These are phyloP conservation scores for Ostrea edulis DNA, from an alignment of 1,140 invertebrate genomes.

Conservation along the genomic window DNA sequence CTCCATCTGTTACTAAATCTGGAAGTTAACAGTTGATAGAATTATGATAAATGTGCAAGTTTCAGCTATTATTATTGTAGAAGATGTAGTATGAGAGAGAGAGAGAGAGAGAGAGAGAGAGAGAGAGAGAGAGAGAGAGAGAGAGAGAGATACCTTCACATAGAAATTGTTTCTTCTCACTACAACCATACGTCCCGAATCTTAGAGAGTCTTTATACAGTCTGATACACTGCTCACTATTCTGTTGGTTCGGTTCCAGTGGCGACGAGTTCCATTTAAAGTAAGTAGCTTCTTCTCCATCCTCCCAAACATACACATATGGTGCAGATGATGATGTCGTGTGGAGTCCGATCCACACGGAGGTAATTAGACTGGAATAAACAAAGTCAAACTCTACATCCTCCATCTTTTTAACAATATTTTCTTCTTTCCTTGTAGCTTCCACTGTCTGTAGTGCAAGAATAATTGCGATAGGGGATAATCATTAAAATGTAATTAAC, in stretches of 20 bases:
- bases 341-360: not conserved
- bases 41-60: not conserved
- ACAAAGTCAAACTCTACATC: not conserved
- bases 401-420: too few relatives aligned
- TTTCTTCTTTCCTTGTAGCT: too few relatives aligned
- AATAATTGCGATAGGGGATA: too few relatives aligned
- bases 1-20: too few relatives aligned
- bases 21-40: not conserved
- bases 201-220: not conserved
- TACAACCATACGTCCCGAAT: not conserved
- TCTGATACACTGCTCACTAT: not conserved
- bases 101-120: constrained; percentile 8
- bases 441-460: too few relatives aligned
- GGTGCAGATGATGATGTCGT: not conserved
- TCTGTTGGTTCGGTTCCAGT: not conserved
- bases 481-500: too few relatives aligned
- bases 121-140: constrained; percentile 13
- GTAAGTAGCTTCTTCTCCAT: not conserved
- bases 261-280: not conserved
- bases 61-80: too few relatives aligned
- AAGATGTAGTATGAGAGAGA: not conserved
- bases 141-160: not conserved
- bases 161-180: not conserved
- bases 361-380: not conserved
- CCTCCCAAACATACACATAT: not conserved